Percentiles rank a stretch among this genome's conserved stretches.
Conservation (phyloP, 2,888 invertebrate genomes). For the Folsomia manolachei region DNA sequence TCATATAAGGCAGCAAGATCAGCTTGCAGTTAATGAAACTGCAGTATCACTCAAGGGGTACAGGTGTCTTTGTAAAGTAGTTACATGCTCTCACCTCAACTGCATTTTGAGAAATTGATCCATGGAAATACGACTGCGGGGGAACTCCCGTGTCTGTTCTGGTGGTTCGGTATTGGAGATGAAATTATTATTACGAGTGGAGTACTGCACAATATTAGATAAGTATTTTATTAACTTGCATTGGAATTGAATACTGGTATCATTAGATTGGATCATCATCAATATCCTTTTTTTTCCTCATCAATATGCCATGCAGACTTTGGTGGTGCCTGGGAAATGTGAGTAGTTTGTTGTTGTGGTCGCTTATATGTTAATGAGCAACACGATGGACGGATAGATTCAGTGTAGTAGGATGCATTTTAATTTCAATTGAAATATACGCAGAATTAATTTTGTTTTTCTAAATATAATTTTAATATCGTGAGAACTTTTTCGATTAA, state of each 20-base stretch:
- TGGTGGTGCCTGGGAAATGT: conserved; percentile 16
- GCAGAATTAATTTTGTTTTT: no score
- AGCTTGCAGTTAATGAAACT: not conserved
- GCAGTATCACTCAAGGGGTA: not conserved
- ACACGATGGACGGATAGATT: not conserved
- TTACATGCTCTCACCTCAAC: not conserved
- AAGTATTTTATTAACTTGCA: no score
- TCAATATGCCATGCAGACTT: conserved; percentile 14
- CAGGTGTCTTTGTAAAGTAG: not conserved
- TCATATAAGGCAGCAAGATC: not conserved
- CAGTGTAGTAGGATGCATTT: no score
- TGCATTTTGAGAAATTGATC: not conserved
- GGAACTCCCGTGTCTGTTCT: not conserved
- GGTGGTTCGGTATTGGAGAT: not conserved
- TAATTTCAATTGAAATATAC: not conserved
- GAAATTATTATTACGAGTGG: not conserved
- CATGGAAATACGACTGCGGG: not conserved
- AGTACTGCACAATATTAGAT: no score
- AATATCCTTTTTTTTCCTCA: not conserved
- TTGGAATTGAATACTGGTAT: not conserved
- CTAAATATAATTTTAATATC: not conserved
- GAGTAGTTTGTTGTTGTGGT: not conserved
- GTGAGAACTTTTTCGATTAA: not conserved
- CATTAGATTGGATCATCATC: not conserved
- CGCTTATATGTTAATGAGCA: not conserved